phyloP scores from a whole-genome alignment of 2,797 vertebrate species.

The Sebastes minor region DNA sequence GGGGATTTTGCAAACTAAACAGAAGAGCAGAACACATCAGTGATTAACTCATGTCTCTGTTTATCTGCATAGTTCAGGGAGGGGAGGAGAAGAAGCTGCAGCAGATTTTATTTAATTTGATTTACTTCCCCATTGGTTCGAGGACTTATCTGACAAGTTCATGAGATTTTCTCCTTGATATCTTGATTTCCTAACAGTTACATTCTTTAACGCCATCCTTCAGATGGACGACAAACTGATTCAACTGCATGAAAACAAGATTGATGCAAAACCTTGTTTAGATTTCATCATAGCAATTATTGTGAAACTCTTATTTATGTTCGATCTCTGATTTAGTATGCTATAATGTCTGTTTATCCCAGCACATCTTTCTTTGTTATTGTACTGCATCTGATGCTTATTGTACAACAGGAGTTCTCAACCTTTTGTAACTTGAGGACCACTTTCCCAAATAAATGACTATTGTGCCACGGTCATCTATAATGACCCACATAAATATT shows the following conservation, averaged over 20 bases:
- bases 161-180: slow-evolving; percentile 2
- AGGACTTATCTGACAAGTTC: neutral
- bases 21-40: neutral
- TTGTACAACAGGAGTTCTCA: neutral
- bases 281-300: neutral
- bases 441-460: too few species aligned
- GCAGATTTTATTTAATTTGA: neutral
- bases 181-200: neutral
- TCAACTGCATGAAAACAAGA: neutral
- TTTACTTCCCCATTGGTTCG: neutral
- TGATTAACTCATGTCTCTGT: neutral
- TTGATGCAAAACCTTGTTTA: neutral
- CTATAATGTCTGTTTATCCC: neutral
- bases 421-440: too few species aligned
- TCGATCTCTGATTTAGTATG: accelerated
- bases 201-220: neutral
- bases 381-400: neutral
- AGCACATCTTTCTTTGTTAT: neutral
- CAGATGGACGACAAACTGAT: neutral
- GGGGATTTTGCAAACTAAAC: neutral
- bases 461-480: too few species aligned
- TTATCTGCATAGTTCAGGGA: neutral
- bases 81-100: slow-evolving; percentile 7
- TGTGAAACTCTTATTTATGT: neutral
- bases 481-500: too few species aligned